These are phyloP conservation scores for Apomyelois bistriatella DNA, from an alignment of 2,888 invertebrate species.

Conservation along the genomic window DNA sequence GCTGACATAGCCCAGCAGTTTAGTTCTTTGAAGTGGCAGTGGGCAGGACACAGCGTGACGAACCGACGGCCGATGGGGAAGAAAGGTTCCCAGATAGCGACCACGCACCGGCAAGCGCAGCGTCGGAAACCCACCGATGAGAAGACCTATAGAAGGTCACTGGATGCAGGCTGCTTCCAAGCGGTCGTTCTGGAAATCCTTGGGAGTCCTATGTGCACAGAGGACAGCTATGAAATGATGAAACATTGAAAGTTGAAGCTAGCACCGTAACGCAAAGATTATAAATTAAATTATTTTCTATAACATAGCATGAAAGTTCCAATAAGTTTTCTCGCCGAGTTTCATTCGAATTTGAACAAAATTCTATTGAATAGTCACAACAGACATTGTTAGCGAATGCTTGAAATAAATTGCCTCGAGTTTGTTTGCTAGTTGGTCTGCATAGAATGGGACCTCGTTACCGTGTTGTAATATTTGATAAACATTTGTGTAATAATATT, in stretches of 20 bases:
- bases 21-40: no score
- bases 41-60: no score
- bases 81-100: no score
- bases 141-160: no score
- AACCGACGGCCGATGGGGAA: no score
- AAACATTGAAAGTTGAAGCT: background rate
- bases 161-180: no score
- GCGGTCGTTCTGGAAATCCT: no score
- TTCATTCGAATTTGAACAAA: constrained; percentile 1
- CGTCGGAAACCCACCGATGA: no score
- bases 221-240: no score
- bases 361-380: constrained; percentile 8
- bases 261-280: background rate
- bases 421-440: constrained; percentile 4
- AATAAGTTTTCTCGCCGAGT: background rate
- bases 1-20: no score
- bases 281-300: background rate
- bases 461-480: background rate
- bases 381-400: constrained; percentile 10
- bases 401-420: constrained; percentile 5
- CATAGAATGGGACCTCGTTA: constrained; percentile 3
- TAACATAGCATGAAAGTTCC: background rate
- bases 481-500: background rate
- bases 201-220: no score
- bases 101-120: no score